Conservation (phyloP, 2,888 invertebrate genomes). For the Tenthredo distinguenda region DNA sequence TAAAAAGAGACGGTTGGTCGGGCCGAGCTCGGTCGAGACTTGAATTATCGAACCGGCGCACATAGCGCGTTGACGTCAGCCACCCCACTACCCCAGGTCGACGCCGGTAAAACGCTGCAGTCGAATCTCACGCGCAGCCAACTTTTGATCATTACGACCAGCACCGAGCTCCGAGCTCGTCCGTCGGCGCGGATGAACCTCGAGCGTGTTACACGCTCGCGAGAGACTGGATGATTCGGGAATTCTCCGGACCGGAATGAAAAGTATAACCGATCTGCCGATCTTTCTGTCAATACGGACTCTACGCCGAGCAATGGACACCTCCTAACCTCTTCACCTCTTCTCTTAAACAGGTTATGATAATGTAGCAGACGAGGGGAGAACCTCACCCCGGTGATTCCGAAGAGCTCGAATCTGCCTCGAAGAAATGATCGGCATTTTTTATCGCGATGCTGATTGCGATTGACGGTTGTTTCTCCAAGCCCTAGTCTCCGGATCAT, state of each 20-base stretch:
- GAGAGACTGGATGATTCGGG: background rate
- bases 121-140: constrained; percentile 22
- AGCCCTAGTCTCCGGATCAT: background rate
- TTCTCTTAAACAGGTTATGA: background rate
- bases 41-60: constrained; percentile 52
- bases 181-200: background rate
- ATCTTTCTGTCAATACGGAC: background rate
- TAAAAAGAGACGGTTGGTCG: constrained; percentile 49
- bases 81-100: constrained; percentile 22
- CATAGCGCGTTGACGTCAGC: constrained; percentile 51
- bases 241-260: background rate
- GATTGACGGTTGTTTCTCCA: background rate
- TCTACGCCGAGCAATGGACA: background rate
- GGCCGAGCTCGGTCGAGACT: constrained; percentile 49
- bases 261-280: background rate
- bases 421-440: background rate
- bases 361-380: background rate
- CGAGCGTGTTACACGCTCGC: constrained; percentile 25
- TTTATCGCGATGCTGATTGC: background rate
- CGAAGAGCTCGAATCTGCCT: background rate
- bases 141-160: constrained; percentile 56
- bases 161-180: constrained; percentile 39
- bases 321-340: background rate
- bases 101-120: constrained; percentile 33
- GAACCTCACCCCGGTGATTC: background rate